Evolutionary conservation across 2,888 invertebrate genomes (phyloP).

Genomic region (Ochlodes sylvanus): DNA sequence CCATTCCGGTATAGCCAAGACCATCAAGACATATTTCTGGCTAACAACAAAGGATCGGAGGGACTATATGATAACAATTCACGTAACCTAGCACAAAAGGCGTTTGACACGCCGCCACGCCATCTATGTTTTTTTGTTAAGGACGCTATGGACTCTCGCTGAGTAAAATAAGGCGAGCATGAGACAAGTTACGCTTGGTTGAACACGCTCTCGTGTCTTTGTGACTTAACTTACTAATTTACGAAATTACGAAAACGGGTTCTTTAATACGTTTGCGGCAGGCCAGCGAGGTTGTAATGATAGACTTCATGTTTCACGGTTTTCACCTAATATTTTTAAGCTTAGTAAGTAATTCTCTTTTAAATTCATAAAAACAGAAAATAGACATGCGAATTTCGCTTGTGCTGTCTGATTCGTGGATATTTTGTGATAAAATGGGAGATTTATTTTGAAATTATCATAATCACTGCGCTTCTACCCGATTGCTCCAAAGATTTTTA

Average conservation of each 20-base stretch:
- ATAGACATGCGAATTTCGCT: not conserved
- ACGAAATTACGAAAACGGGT: not conserved
- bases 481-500: too few relatives aligned
- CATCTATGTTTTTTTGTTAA: constrained; percentile 39
- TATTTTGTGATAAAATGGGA: too few relatives aligned
- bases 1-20: constrained; percentile 23
- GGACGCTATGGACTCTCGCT: constrained; percentile 5
- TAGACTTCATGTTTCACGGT: too few relatives aligned
- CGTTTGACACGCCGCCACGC: constrained; percentile 38
- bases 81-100: constrained; percentile 39
- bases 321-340: too few relatives aligned
- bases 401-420: not conserved
- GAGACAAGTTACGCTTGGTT: constrained; percentile 1
- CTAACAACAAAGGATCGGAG: constrained; percentile 26
- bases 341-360: not conserved
- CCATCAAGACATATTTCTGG: constrained; percentile 26
- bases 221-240: constrained; percentile 2
- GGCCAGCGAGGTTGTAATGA: too few relatives aligned
- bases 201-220: not conserved
- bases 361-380: not conserved
- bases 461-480: too few relatives aligned
- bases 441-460: too few relatives aligned
- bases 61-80: constrained; percentile 32
- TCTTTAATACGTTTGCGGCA: too few relatives aligned
- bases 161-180: constrained; percentile 6